A percentile compares a stretch with the other conserved stretches of the same genome.
These are phyloP conservation scores for Vesta saturnalis DNA, from an alignment of 2,888 invertebrate genomes.

Conservation along the genomic window DNA sequence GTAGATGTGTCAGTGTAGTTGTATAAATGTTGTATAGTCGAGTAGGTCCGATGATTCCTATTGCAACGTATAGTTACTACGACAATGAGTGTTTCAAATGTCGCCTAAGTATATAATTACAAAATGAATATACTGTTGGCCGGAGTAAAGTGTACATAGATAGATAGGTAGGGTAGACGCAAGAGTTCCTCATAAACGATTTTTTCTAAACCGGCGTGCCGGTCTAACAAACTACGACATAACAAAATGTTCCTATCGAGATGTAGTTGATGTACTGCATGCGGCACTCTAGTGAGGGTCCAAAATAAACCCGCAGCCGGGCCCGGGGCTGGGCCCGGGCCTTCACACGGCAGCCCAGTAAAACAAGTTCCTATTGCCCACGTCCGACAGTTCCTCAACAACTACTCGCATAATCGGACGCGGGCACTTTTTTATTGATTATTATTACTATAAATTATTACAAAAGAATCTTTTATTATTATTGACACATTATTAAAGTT, in stretches of 20 bases:
- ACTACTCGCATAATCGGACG: slow-evolving; percentile 55
- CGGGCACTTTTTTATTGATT: slow-evolving; percentile 63
- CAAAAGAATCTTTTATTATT: slow-evolving; percentile 60
- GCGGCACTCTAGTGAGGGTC: slow-evolving; percentile 59
- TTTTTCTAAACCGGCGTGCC: slow-evolving; percentile 39
- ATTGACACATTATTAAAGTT: slow-evolving; percentile 61
- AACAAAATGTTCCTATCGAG: slow-evolving; percentile 62
- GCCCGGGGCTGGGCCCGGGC: slow-evolving; percentile 64
- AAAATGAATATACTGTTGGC: slow-evolving; percentile 38
- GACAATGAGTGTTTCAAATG: slow-evolving; percentile 47
- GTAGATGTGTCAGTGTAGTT: slow-evolving; percentile 61
- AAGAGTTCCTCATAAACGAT: slow-evolving; percentile 58
- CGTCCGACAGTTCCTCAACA: slow-evolving; percentile 59
- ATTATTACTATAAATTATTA: slow-evolving; percentile 60
- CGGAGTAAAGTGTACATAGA: slow-evolving; percentile 47
- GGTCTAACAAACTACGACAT: slow-evolving; percentile 57
- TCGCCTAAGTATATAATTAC: slow-evolving; percentile 35
- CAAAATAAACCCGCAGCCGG: slow-evolving; percentile 57
- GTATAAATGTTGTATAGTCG: slow-evolving; percentile 61
- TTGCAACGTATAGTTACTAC: slow-evolving; percentile 65
- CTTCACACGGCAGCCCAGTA: slow-evolving; percentile 61
- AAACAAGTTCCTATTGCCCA: slow-evolving; percentile 64
- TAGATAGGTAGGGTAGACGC: slow-evolving; percentile 51
- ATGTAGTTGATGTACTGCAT: slow-evolving; percentile 61
- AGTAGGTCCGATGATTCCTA: slow-evolving; percentile 63